phyloP scores from a whole-genome alignment of 2,888 invertebrate genomes.

The Drosophila sordidapex region DNA sequence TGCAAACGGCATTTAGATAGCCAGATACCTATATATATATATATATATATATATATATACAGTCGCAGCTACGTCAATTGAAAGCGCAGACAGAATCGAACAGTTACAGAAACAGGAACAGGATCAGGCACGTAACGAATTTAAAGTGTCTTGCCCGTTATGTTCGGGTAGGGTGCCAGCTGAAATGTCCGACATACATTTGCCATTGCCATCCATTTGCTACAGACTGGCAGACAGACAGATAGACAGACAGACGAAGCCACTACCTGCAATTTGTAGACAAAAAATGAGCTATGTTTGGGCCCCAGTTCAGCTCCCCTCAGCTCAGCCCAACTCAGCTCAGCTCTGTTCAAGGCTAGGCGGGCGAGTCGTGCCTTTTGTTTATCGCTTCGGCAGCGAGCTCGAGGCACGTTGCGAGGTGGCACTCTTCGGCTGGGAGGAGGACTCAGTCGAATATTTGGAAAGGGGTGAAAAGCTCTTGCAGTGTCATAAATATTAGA shows the following conservation, averaged over 20 bases:
- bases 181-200: slow-evolving; percentile 24
- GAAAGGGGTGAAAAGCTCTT: slow-evolving; percentile 5
- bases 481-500: slow-evolving; percentile 74
- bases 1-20: neutral
- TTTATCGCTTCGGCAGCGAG: slow-evolving; percentile 40
- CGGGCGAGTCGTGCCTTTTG: slow-evolving; percentile 39
- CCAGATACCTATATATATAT: neutral
- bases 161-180: slow-evolving; percentile 30
- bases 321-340: neutral
- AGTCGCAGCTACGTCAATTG: slow-evolving; percentile 36
- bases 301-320: neutral
- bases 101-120: slow-evolving; percentile 1
- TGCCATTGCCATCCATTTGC: slow-evolving; percentile 43
- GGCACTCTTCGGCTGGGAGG: neutral
- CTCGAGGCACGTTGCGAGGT: slow-evolving; percentile 41
- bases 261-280: slow-evolving; percentile 50
- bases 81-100: slow-evolving; percentile 28
- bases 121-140: slow-evolving; percentile 18
- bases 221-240: slow-evolving; percentile 8
- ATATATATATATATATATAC: slow-evolving; percentile 2
- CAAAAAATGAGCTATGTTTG: slow-evolving; percentile 59
- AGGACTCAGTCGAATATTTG: neutral
- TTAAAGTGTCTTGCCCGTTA: slow-evolving; percentile 30
- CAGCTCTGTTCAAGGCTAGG: slow-evolving; percentile 6
- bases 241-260: neutral